Base-by-base conservation (phyloP, 2,113 vertebrate genomes). In the Dermatemys mawii region DNA sequence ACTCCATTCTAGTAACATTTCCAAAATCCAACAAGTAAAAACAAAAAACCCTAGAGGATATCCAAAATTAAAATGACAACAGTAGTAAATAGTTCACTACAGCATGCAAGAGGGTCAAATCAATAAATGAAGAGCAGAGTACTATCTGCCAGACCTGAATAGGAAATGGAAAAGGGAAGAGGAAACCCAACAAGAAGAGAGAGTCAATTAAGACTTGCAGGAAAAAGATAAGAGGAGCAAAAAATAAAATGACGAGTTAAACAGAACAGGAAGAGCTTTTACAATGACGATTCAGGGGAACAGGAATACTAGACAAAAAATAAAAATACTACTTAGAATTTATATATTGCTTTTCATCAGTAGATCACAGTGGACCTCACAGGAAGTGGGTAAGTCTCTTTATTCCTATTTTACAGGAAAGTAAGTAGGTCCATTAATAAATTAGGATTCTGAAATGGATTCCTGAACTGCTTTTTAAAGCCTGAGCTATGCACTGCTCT, bases 251-350 rank as follows among this genome's bases (percentile, higher is more conserved):
- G 73, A 70, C 24, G 1, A 78, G 49, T 79, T 32, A 81, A 50
- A 0, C 4, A 19, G 29, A 88, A 78, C 46, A 57, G 32, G 3
- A 86, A 48, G 5, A 46, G 1, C 27, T 44, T 54, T 79, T 63
- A 11, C n/a, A 11, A 32, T 70, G 75, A 51, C 86, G 5, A 83
- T 91, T 75, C 0, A 13, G 16, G 6, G 82, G 6, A 1, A 4
- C 1, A 1, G 3, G 35, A 67, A 84, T 29, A 41, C 70, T 55
- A 29, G 41, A n/a, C 38, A 57, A 17, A 38, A 76, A 35, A 26
- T 54, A 67, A 73, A 13, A 53, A 29, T 38, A 41, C 29, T 38
- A 70, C 63, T 70, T n/a, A 70, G 35, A 70, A 70, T 57, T 5
- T 24, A 14, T 5, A 4, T 55, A 41, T 5, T 81, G 11, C 32